These are phyloP conservation scores for Aphis gossypii DNA, from an alignment of 1,140 invertebrate species.

Conservation along the genomic window DNA sequence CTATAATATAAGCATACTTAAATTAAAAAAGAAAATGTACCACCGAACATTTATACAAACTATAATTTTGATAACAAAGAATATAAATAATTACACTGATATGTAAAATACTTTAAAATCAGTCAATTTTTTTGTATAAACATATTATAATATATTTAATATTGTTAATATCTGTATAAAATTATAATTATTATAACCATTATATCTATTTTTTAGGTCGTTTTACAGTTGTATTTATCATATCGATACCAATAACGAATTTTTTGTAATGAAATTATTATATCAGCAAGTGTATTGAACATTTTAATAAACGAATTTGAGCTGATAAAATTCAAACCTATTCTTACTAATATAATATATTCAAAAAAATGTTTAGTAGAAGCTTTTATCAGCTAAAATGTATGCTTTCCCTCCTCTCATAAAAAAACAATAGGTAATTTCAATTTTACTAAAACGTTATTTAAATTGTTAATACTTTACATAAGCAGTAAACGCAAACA, in stretches of 20 bases:
- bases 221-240: background rate
- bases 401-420: background rate
- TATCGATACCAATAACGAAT: background rate
- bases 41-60: background rate
- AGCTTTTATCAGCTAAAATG: background rate
- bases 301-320: background rate
- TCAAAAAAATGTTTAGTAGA: background rate
- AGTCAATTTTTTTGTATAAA: background rate
- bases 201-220: background rate
- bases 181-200: background rate
- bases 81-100: background rate
- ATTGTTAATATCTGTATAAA: background rate
- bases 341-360: background rate
- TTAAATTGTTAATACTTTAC: conserved; percentile 1
- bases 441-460: background rate
- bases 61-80: background rate
- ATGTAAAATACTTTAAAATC: background rate
- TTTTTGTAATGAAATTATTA: background rate
- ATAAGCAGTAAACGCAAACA: background rate
- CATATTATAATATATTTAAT: background rate
- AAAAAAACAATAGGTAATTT: background rate
- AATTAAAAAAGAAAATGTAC: background rate
- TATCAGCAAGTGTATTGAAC: background rate
- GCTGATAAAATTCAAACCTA: background rate
- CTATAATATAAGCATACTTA: background rate